Percentiles rank a stretch among this genome's conserved stretches.
Evolutionary conservation across 2,113 vertebrate species (phyloP).

Genomic region (Thomomys bottae): DNA sequence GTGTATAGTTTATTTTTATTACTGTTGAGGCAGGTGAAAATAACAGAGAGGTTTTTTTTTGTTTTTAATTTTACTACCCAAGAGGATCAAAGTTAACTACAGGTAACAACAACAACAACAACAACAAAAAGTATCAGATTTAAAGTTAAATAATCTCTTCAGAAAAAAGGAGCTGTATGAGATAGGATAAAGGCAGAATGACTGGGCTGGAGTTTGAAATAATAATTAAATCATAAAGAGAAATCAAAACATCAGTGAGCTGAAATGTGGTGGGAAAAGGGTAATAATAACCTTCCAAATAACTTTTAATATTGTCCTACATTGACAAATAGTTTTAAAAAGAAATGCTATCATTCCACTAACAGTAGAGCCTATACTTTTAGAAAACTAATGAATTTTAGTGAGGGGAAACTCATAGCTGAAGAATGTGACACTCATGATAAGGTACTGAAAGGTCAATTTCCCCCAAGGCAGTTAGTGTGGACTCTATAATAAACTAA

Average conservation of each 20-base stretch:
- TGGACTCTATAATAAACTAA: conserved; percentile 75
- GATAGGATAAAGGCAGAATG: not conserved
- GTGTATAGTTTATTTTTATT: not conserved
- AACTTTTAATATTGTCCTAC: conserved; percentile 23
- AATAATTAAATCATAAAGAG: conserved; percentile 6
- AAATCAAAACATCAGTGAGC: not conserved
- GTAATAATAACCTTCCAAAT: not conserved
- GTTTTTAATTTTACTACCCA: not conserved
- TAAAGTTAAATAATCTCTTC: not conserved
- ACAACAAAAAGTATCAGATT: not conserved
- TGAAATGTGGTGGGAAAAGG: conserved; percentile 24
- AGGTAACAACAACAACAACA: not conserved
- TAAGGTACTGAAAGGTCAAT: conserved; percentile 71
- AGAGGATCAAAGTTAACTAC: not conserved
- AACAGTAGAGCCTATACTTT: conserved; percentile 50
- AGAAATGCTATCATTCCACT: conserved; percentile 47
- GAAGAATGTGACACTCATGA: conserved; percentile 64
- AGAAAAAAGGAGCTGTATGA: not conserved
- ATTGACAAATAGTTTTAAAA: conserved; percentile 56
- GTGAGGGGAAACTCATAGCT: conserved; percentile 58
- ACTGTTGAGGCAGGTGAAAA: not conserved
- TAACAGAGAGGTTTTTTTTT: not conserved
- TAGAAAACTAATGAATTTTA: conserved; percentile 61
- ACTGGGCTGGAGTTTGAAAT: not conserved
- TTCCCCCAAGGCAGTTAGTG: conserved; percentile 54